Percentiles rank a stretch among this genome's conserved stretches.
These are phyloP conservation scores for Champsocephalus gunnari DNA, from an alignment of 2,797 vertebrate species.

Conservation along the genomic window DNA sequence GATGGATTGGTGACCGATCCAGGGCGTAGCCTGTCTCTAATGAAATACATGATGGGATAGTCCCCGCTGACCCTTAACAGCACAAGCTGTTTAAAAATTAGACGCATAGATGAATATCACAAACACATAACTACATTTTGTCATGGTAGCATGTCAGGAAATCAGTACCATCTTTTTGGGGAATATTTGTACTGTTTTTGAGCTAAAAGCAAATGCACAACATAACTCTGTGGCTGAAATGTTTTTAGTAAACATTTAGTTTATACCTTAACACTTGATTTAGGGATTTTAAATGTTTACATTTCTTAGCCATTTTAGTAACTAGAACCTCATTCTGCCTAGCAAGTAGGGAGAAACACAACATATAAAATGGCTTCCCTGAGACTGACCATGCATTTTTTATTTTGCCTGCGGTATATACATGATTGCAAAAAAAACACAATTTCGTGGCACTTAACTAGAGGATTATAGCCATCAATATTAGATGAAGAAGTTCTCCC, in stretches of 20 bases:
- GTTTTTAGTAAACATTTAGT: slow-evolving; percentile 22
- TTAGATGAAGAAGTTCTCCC: slow-evolving; percentile 82
- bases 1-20: slow-evolving; percentile 9
- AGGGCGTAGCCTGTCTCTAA: not conserved
- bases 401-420: slow-evolving; percentile 77
- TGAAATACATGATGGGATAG: slow-evolving; percentile 17
- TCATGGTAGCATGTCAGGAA: slow-evolving; percentile 20
- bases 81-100: slow-evolving; percentile 7
- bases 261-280: not conserved
- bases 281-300: slow-evolving; percentile 13
- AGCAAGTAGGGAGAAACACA: slow-evolving; percentile 51
- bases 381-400: slow-evolving; percentile 74
- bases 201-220: not conserved
- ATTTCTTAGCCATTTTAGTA: slow-evolving; percentile 52
- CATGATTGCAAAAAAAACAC: slow-evolving; percentile 80
- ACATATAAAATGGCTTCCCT: slow-evolving; percentile 50
- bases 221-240: not conserved
- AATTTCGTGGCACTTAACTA: slow-evolving; percentile 83
- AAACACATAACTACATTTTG: slow-evolving; percentile 17
- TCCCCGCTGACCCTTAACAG: not conserved
- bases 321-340: slow-evolving; percentile 54
- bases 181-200: not conserved
- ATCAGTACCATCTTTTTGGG: slow-evolving; percentile 10
- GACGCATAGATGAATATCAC: slow-evolving; percentile 22
- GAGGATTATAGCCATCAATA: slow-evolving; percentile 84